phyloP scores from a whole-genome alignment of 2,113 vertebrate genomes.

The Oceanites oceanicus region DNA sequence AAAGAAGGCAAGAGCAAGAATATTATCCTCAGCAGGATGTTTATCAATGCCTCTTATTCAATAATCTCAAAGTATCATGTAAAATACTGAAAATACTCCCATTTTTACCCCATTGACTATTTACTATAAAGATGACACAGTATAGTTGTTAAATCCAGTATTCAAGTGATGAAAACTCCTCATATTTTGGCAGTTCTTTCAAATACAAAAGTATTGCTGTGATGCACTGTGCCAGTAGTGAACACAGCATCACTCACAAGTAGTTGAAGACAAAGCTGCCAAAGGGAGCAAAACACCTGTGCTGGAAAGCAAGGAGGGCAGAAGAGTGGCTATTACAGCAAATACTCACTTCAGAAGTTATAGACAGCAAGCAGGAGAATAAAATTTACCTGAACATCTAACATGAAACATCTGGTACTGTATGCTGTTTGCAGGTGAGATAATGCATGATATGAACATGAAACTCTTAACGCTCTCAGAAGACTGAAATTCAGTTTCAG shows the following conservation, averaged over 20 bases:
- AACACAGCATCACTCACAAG: neutral
- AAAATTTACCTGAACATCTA: neutral
- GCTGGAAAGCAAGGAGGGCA: neutral
- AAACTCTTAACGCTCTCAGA: neutral
- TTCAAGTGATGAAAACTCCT: neutral
- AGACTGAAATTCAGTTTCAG: neutral
- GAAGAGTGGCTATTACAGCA: neutral
- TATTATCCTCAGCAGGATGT: neutral
- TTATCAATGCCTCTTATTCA: neutral
- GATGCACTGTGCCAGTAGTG: neutral
- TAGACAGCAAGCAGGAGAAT: neutral
- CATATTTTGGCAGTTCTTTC: neutral
- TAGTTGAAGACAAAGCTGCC: neutral
- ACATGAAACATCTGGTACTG: neutral
- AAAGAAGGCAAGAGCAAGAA: neutral
- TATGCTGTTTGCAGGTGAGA: neutral
- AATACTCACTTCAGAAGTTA: neutral
- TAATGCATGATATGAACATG: neutral
- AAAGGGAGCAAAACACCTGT: neutral
- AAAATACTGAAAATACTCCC: neutral
- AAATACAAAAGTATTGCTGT: neutral
- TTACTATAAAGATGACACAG: neutral
- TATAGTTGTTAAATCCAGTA: neutral
- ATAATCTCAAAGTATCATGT: neutral
- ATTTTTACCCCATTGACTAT: neutral